A percentile compares a stretch with the other conserved stretches of the same genome.
phyloP scores from a whole-genome alignment of 64 coral and sea anemone genomes.

The Cladopsammia gracilis region DNA sequence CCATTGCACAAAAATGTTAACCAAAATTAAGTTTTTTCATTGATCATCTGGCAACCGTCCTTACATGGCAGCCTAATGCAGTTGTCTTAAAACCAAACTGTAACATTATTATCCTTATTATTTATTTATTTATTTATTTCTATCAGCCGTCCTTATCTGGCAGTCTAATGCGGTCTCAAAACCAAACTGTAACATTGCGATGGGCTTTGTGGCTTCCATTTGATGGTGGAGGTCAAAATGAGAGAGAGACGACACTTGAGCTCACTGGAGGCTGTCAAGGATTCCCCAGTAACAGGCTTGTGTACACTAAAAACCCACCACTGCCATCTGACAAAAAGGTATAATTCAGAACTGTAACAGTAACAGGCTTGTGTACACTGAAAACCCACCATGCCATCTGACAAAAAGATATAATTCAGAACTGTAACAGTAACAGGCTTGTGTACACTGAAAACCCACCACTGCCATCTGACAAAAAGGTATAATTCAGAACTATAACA shows the following conservation, averaged over 20 bases:
- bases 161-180: conserved; percentile 92
- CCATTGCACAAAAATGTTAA: too few relatives aligned
- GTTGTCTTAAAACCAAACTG: too few relatives aligned
- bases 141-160: conserved; percentile 81
- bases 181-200: conserved; percentile 77
- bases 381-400: neutral
- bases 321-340: conserved; percentile 48
- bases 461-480: conserved; percentile 40
- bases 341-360: neutral
- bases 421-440: conserved; percentile 68
- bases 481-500: neutral
- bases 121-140: conserved; percentile 1
- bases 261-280: conserved; percentile 62
- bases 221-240: conserved; percentile 50
- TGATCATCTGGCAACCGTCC: too few relatives aligned
- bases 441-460: conserved; percentile 52
- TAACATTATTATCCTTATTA: neutral
- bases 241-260: conserved; percentile 69
- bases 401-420: conserved; percentile 43
- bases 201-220: conserved; percentile 95
- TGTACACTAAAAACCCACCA: conserved; percentile 42
- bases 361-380: conserved; percentile 72
- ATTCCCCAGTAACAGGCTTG: conserved; percentile 79
- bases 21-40: too few relatives aligned
- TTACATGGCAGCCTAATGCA: too few relatives aligned